Percentiles rank a stretch among this genome's conserved stretches.
Evolutionary conservation across 1,140 invertebrate species (phyloP).

Genomic region (Drosophila murphyi): DNA sequence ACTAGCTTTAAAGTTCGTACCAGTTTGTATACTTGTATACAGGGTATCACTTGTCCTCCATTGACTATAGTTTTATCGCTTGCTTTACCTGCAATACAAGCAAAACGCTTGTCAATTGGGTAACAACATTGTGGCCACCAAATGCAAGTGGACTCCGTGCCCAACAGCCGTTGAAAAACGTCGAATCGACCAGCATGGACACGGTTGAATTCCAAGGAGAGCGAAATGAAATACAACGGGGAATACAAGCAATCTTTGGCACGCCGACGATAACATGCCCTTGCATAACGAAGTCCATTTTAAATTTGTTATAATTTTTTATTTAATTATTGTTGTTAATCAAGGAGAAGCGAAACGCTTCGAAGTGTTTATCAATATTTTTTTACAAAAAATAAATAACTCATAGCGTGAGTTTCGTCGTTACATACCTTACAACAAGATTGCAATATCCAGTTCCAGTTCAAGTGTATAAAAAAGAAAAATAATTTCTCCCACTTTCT

Average conservation of each 20-base stretch:
- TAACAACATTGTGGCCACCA: slow-evolving; percentile 36
- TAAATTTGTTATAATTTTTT: no score
- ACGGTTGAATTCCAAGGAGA: not conserved
- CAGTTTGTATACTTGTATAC: not conserved
- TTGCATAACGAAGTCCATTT: not conserved
- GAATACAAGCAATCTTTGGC: not conserved
- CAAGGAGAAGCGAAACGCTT: no score
- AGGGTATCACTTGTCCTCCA: not conserved
- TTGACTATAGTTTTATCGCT: not conserved
- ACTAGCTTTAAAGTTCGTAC: no score
- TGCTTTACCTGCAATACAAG: not conserved
- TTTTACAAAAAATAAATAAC: no score
- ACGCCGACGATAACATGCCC: not conserved
- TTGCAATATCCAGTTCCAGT: no score
- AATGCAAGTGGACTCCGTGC: slow-evolving; percentile 18
- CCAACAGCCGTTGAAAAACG: not conserved
- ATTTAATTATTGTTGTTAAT: no score
- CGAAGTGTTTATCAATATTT: no score
- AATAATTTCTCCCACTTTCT: no score
- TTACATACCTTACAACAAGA: no score
- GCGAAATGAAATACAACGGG: not conserved
- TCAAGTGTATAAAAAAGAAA: no score
- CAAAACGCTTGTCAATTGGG: slow-evolving; percentile 34
- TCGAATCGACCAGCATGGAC: slow-evolving; percentile 2
- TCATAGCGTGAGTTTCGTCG: no score